A percentile compares a stretch with the other conserved stretches of the same genome.
Conservation (phyloP, 2,888 invertebrate genomes). For the Urechis unicinctus region DNA sequence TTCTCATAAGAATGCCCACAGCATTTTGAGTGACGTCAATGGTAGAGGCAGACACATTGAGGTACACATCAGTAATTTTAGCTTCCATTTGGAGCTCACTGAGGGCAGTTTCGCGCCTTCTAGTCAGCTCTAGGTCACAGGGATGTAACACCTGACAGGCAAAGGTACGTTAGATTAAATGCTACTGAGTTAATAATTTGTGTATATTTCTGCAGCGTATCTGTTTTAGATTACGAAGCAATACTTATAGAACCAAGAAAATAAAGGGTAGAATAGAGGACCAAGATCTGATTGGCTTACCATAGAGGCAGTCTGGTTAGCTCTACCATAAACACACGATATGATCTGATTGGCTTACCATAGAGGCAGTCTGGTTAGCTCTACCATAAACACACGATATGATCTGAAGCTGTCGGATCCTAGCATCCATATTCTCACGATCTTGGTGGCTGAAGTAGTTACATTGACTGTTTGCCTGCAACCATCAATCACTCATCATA, state of each 20-base stretch:
- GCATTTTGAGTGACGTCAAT: constrained; percentile 65
- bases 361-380: constrained; percentile 28
- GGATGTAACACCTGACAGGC: constrained; percentile 46
- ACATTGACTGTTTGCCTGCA: constrained; percentile 13
- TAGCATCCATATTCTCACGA: constrained; percentile 61
- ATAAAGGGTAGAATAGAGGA: too few species aligned
- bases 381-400: constrained; percentile 58
- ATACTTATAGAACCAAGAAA: too few species aligned
- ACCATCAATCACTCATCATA: neutral
- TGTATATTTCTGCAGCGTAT: too few species aligned
- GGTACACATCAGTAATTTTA: constrained; percentile 63
- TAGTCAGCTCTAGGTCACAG: constrained; percentile 43
- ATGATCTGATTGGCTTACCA: constrained; percentile 51
- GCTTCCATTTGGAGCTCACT: constrained; percentile 64
- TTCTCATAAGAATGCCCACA: constrained; percentile 1
- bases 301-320: constrained; percentile 25
- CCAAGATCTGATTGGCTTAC: neutral
- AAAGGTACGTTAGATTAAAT: too few species aligned
- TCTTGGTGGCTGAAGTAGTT: constrained; percentile 49
- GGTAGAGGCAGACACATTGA: constrained; percentile 68
- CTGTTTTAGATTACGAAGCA: too few species aligned
- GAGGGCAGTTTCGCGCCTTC: constrained; percentile 56
- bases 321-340: constrained; percentile 56
- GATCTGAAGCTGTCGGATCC: constrained; percentile 60
- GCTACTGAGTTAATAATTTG: too few species aligned